Base-by-base conservation (phyloP, 2,113 vertebrate genomes). In the Nyctibius bracteatus region DNA sequence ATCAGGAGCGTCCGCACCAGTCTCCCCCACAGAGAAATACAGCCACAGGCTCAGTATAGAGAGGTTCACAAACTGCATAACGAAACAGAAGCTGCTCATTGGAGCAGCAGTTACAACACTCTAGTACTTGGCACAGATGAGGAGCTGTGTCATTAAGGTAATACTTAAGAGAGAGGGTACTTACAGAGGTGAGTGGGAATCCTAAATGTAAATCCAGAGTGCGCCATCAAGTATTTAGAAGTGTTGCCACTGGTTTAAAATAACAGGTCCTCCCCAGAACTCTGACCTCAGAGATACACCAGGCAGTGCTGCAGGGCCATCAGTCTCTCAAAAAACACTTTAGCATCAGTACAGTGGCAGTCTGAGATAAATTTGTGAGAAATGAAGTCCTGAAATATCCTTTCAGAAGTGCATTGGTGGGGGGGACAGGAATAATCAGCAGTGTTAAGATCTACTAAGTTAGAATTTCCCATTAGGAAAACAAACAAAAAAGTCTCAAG, bases 221-320 rank as follows among this genome's bases (percentile, higher is more conserved):
- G 0, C 4, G 9, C 35, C 12, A 31, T 18, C 8, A 6, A 13
- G 5, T 4, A 33, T 11, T 41, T 7, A 12, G 17, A n/a, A 15
- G 17, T 2, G 28, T 27, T 91, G n/a, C n/a, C n/a, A 31, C 17
- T 47, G 21, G 35, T 65, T 47, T 51, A 49, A 58, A 58, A 59
- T 2, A 59, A 44, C 52, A 52, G 20, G 20, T 5, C 14, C 24
- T 24, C 14, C 58, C 12, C 49, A 77, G 22, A 30, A 8, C 44
- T 14, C 13, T 0, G 1, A 22, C 14, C 31, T 28, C 3, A 0
- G 59, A 20, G 55, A 28, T 1, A 10, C 5, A 5, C 35, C 51
- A 51, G 57, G 23, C 28, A 37, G 28, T 2, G 12, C 58, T 19
- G 49, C 49, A 33, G 49, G 14, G 22, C 33, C 19, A 1, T 14